Conservation (phyloP, 92 coral and sea anemone genomes). For the Plumapathes pennacea region DNA sequence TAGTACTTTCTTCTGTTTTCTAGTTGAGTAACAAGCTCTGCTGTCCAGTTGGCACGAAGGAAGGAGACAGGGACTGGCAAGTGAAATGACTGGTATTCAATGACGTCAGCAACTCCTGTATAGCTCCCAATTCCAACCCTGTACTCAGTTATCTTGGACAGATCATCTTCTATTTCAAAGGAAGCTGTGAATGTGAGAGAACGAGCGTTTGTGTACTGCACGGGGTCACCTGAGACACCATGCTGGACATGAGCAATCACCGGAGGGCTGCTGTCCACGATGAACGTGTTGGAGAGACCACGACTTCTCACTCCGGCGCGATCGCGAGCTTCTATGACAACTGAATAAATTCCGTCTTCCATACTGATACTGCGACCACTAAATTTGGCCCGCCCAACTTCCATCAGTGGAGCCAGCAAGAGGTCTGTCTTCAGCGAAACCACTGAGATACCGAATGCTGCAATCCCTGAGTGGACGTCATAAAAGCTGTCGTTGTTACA, state of each 20-base stretch:
- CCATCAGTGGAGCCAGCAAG: constrained; percentile 43
- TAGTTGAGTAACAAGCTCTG: constrained; percentile 14
- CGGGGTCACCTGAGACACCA: constrained; percentile 51
- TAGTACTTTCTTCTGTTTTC: constrained; percentile 74
- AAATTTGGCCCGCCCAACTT: constrained; percentile 71
- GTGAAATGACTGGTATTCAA: constrained; percentile 24
- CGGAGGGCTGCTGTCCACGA: constrained; percentile 84
- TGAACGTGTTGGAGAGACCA: constrained; percentile 72
- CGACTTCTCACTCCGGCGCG: constrained; percentile 69
- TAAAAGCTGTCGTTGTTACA: constrained; percentile 72
- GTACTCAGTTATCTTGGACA: constrained; percentile 68
- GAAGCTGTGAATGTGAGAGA: constrained; percentile 50
- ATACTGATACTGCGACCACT: constrained; percentile 74
- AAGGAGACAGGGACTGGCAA: constrained; percentile 38
- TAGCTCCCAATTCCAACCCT: constrained; percentile 85
- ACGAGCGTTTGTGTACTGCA: constrained; percentile 19
- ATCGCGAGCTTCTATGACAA: constrained; percentile 83
- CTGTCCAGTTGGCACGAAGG: constrained; percentile 82
- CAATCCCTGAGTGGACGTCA: constrained; percentile 82
- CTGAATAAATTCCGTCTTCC: constrained; percentile 84
- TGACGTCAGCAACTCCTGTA: constrained; percentile 80
- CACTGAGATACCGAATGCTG: constrained; percentile 76
- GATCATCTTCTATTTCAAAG: constrained; percentile 79
- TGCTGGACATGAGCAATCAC: constrained; percentile 58
- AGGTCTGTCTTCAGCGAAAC: constrained; percentile 54